Conservation (phyloP, 2,113 vertebrate species). For the Lanius ludovicianus region DNA sequence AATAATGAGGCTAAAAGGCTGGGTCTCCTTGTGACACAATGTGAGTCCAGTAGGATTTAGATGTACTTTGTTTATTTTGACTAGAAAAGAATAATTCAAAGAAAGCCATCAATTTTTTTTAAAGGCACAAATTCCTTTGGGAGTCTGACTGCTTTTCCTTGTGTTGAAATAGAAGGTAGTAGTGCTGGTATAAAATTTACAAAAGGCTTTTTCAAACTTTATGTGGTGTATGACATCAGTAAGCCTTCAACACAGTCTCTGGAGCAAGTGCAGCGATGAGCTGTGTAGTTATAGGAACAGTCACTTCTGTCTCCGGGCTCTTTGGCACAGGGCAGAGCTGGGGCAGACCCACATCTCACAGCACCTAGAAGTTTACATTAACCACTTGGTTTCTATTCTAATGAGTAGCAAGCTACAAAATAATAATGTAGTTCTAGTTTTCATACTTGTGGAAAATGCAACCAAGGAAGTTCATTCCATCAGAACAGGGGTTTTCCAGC, state of each 20-base stretch:
- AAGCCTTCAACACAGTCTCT: not conserved
- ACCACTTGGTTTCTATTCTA: not conserved
- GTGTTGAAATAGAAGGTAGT: not conserved
- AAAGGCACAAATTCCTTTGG: not conserved
- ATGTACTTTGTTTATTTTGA: not conserved
- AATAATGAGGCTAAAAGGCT: not conserved
- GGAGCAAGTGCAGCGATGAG: fast-evolving
- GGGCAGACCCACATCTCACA: not conserved
- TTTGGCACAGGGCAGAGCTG: not conserved
- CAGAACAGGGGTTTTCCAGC: not conserved
- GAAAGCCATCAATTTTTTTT: not conserved
- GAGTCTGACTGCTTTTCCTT: not conserved
- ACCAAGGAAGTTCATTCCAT: not conserved
- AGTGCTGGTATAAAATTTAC: not conserved
- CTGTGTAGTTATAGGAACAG: not conserved
- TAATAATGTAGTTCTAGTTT: not conserved
- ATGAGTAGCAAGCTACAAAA: not conserved
- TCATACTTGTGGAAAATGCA: not conserved
- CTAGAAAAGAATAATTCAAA: not conserved
- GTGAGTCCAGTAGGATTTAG: not conserved
- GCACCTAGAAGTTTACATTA: not conserved
- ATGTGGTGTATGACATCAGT: not conserved
- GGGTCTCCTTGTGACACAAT: not conserved
- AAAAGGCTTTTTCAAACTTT: not conserved
- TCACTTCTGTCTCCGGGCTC: not conserved